phyloP scores from a whole-genome alignment of 2,113 vertebrate genomes.

The Turnix velox region DNA sequence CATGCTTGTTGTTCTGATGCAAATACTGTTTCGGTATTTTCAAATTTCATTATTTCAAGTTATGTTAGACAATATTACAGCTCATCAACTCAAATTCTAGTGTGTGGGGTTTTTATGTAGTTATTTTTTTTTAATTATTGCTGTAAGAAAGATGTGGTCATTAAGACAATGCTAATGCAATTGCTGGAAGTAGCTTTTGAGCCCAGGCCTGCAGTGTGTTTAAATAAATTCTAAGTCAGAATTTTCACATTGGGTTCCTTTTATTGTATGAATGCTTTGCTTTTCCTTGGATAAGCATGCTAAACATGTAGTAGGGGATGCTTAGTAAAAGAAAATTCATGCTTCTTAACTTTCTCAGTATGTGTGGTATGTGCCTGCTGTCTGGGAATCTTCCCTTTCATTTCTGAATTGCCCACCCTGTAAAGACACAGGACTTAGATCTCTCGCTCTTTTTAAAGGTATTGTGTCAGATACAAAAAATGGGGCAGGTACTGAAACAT shows the following conservation, averaged over 20 bases:
- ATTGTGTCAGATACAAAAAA: neutral
- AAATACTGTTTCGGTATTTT: neutral
- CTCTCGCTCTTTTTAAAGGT: neutral
- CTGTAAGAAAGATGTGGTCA: neutral
- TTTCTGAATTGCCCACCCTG: neutral
- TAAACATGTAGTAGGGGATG: neutral
- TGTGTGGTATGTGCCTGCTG: neutral
- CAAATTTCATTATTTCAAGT: too few relatives aligned
- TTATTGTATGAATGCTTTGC: neutral
- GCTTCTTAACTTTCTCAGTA: neutral
- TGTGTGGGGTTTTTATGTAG: neutral
- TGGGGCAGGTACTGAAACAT: neutral
- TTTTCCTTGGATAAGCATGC: neutral
- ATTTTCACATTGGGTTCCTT: neutral
- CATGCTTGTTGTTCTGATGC: neutral
- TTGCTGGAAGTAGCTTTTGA: neutral
- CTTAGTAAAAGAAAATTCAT: neutral
- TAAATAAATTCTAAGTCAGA: neutral
- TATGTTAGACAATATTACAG: neutral
- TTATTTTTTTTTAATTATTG: neutral
- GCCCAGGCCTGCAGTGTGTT: neutral
- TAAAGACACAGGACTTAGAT: neutral
- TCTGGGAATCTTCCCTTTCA: neutral
- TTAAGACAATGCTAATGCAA: neutral
- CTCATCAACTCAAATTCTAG: neutral